Percentiles rank a stretch among this genome's conserved stretches.
These are phyloP conservation scores for Teleiodes luculella DNA, from an alignment of 2,888 invertebrate species.

Conservation along the genomic window DNA sequence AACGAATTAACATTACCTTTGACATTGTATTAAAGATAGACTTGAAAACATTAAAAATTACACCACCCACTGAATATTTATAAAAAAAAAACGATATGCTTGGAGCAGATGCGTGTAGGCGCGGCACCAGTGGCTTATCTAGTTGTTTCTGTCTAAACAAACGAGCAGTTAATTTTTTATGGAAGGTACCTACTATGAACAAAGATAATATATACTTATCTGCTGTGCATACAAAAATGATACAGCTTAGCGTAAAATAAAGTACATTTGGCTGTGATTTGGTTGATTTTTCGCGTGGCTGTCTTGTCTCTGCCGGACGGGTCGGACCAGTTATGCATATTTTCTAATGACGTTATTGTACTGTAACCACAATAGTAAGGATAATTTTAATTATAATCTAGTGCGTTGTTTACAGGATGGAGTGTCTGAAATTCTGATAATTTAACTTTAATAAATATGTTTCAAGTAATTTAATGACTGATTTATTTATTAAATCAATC, in stretches of 20 bases:
- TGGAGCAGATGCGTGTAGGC: neutral
- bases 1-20: neutral
- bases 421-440: too few relatives aligned
- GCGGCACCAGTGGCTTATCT: neutral
- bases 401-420: too few relatives aligned
- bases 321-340: neutral
- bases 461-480: too few relatives aligned
- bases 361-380: neutral
- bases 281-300: neutral
- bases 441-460: too few relatives aligned
- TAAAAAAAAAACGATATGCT: neutral
- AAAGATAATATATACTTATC: neutral
- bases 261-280: neutral
- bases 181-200: neutral
- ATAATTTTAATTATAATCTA: neutral
- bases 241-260: too few relatives aligned
- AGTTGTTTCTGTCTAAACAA: neutral
- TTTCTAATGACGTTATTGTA: neutral
- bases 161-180: conserved; percentile 4
- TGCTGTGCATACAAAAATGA: neutral
- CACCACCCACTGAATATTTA: neutral
- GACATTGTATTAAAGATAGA: neutral
- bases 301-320: neutral
- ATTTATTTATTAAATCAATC: too few relatives aligned
- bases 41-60: neutral